Percentiles rank a stretch among this genome's conserved stretches.
Conservation (phyloP, 2,797 vertebrate genomes). For the Takifugu ocellatus region DNA sequence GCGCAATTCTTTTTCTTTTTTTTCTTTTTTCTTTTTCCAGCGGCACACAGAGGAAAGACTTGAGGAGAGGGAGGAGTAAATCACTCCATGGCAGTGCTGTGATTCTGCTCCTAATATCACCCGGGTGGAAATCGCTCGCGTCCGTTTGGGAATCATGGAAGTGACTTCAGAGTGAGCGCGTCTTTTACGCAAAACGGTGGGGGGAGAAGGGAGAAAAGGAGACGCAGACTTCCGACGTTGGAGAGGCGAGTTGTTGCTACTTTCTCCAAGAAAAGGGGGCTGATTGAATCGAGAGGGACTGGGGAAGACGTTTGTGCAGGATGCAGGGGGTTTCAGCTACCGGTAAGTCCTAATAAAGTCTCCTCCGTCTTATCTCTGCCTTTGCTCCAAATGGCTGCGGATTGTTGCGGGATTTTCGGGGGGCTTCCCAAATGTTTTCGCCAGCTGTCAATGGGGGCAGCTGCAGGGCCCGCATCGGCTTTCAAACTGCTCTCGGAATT, state of each 20-base stretch:
- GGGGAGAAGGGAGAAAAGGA: not conserved
- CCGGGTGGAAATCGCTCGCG: constrained; percentile 23
- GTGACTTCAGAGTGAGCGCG: constrained; percentile 13
- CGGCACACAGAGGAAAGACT: constrained; percentile 49
- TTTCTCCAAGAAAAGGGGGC: constrained; percentile 22
- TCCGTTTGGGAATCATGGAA: constrained; percentile 32
- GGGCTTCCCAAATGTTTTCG: constrained; percentile 53
- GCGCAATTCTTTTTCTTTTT: constrained; percentile 50
- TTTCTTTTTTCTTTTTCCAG: constrained; percentile 36
- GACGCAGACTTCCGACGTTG: constrained; percentile 36
- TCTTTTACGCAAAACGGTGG: not conserved
- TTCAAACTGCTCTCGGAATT: constrained; percentile 19
- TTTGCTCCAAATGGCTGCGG: constrained; percentile 30
- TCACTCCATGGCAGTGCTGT: constrained; percentile 40
- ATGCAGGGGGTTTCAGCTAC: constrained; percentile 74
- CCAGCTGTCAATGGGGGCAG: constrained; percentile 72
- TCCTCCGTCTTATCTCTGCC: not conserved
- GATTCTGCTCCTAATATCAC: constrained; percentile 20
- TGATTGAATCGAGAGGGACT: constrained; percentile 35
- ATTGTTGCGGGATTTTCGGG: constrained; percentile 4
- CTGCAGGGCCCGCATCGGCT: constrained; percentile 46
- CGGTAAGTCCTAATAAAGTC: constrained; percentile 56
- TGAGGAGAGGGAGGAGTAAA: constrained; percentile 60
- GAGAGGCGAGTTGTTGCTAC: constrained; percentile 29
- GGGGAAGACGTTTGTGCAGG: constrained; percentile 48